phyloP scores from a whole-genome alignment of 1,140 invertebrate species.

The Dreissena rostriformis region DNA sequence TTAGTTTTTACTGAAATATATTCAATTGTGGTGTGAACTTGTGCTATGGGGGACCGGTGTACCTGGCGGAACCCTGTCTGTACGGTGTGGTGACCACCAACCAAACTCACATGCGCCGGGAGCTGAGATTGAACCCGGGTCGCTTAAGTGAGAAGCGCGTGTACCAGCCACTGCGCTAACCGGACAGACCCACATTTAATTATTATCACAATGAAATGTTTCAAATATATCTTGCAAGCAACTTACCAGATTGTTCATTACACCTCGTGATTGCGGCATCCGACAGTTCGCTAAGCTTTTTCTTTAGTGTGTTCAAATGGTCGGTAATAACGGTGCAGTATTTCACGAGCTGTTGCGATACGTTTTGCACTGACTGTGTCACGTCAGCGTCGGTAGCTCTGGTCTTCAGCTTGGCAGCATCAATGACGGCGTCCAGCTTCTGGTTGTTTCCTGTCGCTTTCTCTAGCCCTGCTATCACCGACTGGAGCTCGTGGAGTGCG shows the following conservation, averaged over 20 bases:
- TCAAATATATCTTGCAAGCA: no score
- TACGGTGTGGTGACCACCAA: no score
- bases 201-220: no score
- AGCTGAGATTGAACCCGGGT: no score
- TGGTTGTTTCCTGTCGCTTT: not conserved
- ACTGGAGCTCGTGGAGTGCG: not conserved
- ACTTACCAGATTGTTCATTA: conserved; percentile 21
- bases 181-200: no score
- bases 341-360: not conserved
- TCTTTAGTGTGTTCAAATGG: conserved; percentile 2
- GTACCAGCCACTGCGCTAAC: no score
- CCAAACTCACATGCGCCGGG: no score
- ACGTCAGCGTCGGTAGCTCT: not conserved
- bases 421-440: conserved; percentile 20
- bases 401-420: not conserved
- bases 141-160: no score
- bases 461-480: not conserved
- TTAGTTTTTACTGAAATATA: no score
- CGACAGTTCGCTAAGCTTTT: conserved; percentile 8
- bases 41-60: no score
- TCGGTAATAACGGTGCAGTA: not conserved
- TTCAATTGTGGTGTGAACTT: no score
- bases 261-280: conserved; percentile 18
- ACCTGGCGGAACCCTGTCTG: no score
- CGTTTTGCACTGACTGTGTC: conserved; percentile 20